These are phyloP conservation scores for Perodicticus potto DNA, from an alignment of 2,797 vertebrate genomes.

Conservation along the genomic window DNA sequence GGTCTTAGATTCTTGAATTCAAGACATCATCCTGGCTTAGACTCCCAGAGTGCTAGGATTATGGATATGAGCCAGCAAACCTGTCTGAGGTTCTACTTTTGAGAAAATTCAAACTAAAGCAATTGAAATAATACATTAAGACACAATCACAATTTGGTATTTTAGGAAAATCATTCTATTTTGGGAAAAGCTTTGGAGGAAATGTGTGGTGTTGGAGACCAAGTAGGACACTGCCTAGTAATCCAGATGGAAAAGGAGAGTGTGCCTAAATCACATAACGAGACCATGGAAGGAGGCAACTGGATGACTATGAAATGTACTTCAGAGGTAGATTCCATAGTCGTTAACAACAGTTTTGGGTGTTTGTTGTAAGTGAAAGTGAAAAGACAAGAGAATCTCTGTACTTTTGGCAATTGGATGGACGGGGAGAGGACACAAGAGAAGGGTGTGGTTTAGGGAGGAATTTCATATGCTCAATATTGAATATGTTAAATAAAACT, in stretches of 20 bases:
- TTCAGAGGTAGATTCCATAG: neutral
- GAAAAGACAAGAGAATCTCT: neutral
- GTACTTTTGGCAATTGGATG: neutral
- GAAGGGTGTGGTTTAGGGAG: neutral
- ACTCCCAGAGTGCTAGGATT: too few relatives aligned
- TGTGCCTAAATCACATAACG: neutral
- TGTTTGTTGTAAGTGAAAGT: neutral
- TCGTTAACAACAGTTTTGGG: neutral
- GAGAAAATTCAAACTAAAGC: neutral
- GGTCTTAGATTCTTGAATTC: too few relatives aligned
- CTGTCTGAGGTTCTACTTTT: neutral
- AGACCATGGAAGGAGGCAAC: neutral
- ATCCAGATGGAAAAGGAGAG: neutral
- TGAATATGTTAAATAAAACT: neutral
- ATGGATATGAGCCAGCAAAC: too few relatives aligned
- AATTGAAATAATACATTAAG: neutral
- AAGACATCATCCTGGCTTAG: too few relatives aligned
- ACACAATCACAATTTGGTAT: neutral
- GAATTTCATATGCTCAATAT: neutral
- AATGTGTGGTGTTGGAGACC: too few relatives aligned
- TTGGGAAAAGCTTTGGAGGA: neutral
- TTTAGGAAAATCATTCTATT: slow-evolving; percentile 1
- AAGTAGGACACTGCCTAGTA: neutral
- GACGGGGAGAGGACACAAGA: fast-evolving
- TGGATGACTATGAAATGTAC: neutral